phyloP scores from a whole-genome alignment of 2,113 vertebrate species.

The Grammomys surdaster region DNA sequence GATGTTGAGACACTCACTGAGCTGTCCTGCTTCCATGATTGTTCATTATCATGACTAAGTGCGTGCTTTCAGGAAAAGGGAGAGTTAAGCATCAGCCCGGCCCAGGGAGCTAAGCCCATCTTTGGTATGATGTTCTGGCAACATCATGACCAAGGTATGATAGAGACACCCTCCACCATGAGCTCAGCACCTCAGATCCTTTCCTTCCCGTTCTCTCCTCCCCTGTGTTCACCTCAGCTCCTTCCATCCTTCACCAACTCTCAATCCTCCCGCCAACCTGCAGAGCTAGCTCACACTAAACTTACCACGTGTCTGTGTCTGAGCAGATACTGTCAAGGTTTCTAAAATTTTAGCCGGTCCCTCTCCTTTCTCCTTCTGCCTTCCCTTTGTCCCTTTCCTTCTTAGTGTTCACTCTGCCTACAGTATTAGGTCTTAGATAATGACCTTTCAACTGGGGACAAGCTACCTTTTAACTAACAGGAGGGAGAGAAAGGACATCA shows the following conservation, averaged over 20 bases:
- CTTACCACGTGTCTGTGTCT: background rate
- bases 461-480: background rate
- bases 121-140: constrained; percentile 10
- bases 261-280: background rate
- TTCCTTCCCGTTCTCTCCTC: background rate
- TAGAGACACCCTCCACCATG: background rate
- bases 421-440: background rate
- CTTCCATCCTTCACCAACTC: background rate
- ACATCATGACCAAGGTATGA: background rate
- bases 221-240: background rate
- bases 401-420: background rate
- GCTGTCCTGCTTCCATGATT: background rate
- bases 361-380: background rate
- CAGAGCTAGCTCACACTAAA: background rate
- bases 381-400: background rate
- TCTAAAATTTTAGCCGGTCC: background rate
- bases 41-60: background rate
- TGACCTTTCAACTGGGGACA: background rate
- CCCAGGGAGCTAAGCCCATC: background rate
- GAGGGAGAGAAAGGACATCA: background rate
- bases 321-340: background rate
- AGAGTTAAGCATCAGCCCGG: background rate
- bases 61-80: background rate
- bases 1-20: constrained; percentile 40
- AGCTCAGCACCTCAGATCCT: background rate